Percentiles rank a stretch among this genome's conserved stretches.
Evolutionary conservation across 1,140 invertebrate species (phyloP).

Genomic region (Drosophila mojavensis): DNA sequence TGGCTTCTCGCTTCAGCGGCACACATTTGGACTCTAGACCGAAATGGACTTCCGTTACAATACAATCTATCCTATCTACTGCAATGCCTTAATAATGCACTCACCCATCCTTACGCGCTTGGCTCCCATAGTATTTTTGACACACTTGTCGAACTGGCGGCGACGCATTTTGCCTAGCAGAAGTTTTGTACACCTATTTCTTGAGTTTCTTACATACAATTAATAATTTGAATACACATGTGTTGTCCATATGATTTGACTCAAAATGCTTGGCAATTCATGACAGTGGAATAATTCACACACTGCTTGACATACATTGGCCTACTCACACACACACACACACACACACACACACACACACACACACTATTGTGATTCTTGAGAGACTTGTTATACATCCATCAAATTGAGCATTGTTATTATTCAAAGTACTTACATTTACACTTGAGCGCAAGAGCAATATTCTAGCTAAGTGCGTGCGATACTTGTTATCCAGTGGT

Average conservation of each 20-base stretch:
- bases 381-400: constrained; percentile 74
- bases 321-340: background rate
- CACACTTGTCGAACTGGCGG: constrained; percentile 11
- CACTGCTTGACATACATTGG: too few relatives aligned
- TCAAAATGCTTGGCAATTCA: constrained; percentile 43
- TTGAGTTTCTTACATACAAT: background rate
- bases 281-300: background rate
- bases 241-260: constrained; percentile 27
- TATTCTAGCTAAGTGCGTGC: constrained; percentile 66
- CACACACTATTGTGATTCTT: constrained; percentile 25
- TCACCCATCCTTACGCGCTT: constrained; percentile 6
- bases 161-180: constrained; percentile 43
- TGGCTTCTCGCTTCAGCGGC: constrained; percentile 5
- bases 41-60: too few relatives aligned
- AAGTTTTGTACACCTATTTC: constrained; percentile 21
- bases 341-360: too few relatives aligned
- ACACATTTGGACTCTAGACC: background rate
- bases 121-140: background rate
- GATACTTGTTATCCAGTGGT: constrained; percentile 41
- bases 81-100: background rate
- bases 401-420: constrained; percentile 81
- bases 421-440: constrained; percentile 78
- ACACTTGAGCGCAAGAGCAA: constrained; percentile 21
- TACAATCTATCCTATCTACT: background rate
- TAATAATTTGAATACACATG: background rate